These are phyloP conservation scores for Galbula dea DNA, from an alignment of 2,113 vertebrate species.

Conservation along the genomic window DNA sequence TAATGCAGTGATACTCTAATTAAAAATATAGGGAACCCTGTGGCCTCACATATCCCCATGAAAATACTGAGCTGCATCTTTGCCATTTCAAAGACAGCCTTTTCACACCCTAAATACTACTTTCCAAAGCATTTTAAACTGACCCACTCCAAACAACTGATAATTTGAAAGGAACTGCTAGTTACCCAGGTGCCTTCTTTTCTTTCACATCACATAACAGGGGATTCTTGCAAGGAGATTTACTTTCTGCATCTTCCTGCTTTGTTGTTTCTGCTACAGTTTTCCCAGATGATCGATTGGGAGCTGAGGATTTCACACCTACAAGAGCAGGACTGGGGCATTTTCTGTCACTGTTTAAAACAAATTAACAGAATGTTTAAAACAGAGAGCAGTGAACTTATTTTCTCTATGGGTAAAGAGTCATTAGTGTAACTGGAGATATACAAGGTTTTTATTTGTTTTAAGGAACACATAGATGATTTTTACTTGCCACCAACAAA, in stretches of 20 bases:
- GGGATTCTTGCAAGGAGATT: constrained; percentile 68
- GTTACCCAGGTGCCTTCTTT: constrained; percentile 62
- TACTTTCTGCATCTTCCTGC: constrained; percentile 49
- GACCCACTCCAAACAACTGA: background rate
- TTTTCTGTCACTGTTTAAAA: constrained; percentile 53
- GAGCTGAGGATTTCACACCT: constrained; percentile 20
- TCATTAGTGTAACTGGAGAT: background rate
- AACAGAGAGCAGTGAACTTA: background rate
- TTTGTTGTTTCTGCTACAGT: constrained; percentile 27
- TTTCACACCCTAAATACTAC: background rate
- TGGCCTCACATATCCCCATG: background rate
- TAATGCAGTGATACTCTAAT: background rate
- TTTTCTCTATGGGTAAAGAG: background rate
- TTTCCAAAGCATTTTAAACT: background rate
- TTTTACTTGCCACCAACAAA: background rate
- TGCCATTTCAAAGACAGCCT: background rate
- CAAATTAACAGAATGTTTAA: background rate
- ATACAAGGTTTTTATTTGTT: background rate
- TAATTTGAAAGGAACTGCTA: background rate
- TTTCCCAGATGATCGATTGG: constrained; percentile 26
- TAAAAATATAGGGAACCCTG: background rate
- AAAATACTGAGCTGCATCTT: background rate
- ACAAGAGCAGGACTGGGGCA: constrained; percentile 30
- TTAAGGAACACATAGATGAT: background rate
- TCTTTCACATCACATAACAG: constrained; percentile 61